Conservation (phyloP, 1,140 invertebrate species). For the Gerris buenoi region DNA sequence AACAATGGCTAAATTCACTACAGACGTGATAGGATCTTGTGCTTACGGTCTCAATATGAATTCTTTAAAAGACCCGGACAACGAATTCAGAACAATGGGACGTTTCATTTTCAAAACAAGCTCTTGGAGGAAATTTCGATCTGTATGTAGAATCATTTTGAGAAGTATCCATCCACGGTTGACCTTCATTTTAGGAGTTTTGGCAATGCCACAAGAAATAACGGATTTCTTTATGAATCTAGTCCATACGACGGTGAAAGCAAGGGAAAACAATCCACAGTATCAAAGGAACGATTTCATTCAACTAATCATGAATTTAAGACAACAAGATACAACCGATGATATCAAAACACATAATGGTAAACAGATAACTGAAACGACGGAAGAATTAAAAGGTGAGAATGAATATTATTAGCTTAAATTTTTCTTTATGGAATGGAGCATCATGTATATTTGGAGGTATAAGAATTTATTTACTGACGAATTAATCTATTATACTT, state of each 20-base stretch:
- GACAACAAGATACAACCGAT: not conserved
- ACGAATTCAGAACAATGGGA: slow-evolving; percentile 29
- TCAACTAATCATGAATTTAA: not conserved
- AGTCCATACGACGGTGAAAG: not conserved
- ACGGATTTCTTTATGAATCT: not conserved
- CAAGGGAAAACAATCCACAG: not conserved
- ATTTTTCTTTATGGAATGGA: no score
- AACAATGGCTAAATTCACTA: slow-evolving; percentile 40
- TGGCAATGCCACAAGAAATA: not conserved
- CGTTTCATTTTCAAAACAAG: slow-evolving; percentile 17
- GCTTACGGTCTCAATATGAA: slow-evolving; percentile 45
- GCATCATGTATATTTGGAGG: no score
- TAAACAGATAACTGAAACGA: no score
- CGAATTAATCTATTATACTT: no score
- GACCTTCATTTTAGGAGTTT: not conserved
- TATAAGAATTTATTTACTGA: no score
- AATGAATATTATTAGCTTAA: no score
- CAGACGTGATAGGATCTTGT: slow-evolving; percentile 44
- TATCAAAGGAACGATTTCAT: not conserved
- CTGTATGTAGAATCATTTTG: not conserved
- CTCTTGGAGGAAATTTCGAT: not conserved
- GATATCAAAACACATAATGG: no score
- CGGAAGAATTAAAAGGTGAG: no score
- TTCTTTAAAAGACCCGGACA: slow-evolving; percentile 34
- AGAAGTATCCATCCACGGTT: not conserved